These are phyloP conservation scores for Macrochelys suwanniensis DNA, from an alignment of 2,797 vertebrate genomes.

Conservation along the genomic window DNA sequence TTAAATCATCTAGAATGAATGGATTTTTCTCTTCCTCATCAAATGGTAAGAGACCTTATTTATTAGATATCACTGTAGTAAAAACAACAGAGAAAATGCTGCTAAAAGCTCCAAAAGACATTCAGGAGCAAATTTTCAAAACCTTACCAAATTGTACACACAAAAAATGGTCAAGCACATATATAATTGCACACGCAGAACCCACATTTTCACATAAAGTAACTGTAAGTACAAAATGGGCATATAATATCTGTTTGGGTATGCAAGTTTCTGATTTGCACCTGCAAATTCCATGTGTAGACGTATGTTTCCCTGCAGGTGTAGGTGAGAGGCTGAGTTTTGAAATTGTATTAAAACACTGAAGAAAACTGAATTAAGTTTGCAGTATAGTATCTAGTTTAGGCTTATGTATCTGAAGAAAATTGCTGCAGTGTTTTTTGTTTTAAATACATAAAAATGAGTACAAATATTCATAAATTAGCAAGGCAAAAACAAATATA, in stretches of 20 bases:
- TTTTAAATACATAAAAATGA: background rate
- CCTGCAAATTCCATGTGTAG: background rate
- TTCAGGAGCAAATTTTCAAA: background rate
- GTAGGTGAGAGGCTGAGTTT: conserved; percentile 16
- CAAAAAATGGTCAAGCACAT: background rate
- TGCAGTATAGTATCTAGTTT: background rate
- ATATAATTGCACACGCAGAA: background rate
- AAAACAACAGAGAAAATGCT: background rate
- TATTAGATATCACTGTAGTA: background rate
- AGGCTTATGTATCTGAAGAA: background rate
- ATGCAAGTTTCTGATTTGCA: background rate
- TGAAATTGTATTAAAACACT: background rate
- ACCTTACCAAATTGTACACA: background rate
- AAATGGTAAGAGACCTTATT: conserved; percentile 66
- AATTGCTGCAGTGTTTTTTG: background rate
- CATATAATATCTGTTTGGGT: background rate
- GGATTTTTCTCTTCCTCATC: conserved; percentile 61
- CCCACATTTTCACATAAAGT: background rate
- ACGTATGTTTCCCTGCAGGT: background rate
- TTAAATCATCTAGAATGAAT: conserved; percentile 74
- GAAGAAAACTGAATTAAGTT: background rate
- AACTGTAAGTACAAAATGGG: background rate
- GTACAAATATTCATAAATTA: background rate
- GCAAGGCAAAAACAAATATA: background rate
- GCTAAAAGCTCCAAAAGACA: background rate